A percentile compares a stretch with the other conserved stretches of the same genome.
These are phyloP conservation scores for Platycnemis pennipes DNA, from an alignment of 2,888 invertebrate species.

Conservation along the genomic window DNA sequence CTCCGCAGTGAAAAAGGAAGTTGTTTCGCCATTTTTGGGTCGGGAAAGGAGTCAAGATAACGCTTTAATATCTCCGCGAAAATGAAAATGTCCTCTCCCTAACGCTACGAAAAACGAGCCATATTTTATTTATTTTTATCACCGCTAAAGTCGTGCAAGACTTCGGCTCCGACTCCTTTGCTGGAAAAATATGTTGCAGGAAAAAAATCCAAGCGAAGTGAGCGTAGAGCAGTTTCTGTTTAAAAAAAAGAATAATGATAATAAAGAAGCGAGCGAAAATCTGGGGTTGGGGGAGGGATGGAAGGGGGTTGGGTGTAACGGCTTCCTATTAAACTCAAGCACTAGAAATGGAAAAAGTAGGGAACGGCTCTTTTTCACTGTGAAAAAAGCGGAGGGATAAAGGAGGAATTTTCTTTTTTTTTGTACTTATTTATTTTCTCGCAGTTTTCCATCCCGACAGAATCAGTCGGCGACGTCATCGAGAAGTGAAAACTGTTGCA, in stretches of 20 bases:
- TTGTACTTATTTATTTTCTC: not conserved
- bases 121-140: not conserved
- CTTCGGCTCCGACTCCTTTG: not conserved
- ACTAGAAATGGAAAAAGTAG: not conserved
- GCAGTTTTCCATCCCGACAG: not conserved
- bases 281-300: not conserved
- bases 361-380: not conserved
- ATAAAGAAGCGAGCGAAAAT: not conserved
- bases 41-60: not conserved
- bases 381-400: not conserved
- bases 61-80: slow-evolving; percentile 19
- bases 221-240: not conserved
- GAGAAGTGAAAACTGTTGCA: not conserved
- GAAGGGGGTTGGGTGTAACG: not conserved
- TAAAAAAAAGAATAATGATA: not conserved
- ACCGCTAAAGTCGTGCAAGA: not conserved
- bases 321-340: not conserved
- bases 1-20: not conserved
- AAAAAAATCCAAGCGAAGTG: not conserved
- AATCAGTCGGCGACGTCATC: not conserved
- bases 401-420: not conserved
- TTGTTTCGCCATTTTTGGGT: not conserved
- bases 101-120: not conserved
- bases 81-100: not conserved
- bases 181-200: not conserved